A percentile compares a stretch with the other conserved stretches of the same genome.
phyloP scores from a whole-genome alignment of 1,140 invertebrate genomes.

The Calephelis nemesis region DNA sequence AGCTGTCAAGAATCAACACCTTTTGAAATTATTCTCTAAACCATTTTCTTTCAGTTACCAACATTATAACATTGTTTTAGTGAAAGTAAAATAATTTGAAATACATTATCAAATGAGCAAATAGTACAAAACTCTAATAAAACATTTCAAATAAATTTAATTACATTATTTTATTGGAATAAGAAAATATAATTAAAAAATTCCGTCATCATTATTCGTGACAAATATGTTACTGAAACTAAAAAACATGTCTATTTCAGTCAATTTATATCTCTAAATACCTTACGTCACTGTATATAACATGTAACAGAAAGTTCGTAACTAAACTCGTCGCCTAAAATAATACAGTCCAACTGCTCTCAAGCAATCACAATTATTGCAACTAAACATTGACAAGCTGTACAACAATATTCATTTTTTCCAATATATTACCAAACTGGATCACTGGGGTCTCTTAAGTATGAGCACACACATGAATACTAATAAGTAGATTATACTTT shows the following conservation, averaged over 20 bases:
- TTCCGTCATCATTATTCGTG: not conserved
- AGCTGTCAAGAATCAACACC: too few relatives aligned
- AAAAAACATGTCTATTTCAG: not conserved
- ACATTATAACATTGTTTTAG: too few relatives aligned
- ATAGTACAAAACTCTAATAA: too few relatives aligned
- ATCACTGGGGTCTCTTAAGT: not conserved
- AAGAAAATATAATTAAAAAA: too few relatives aligned
- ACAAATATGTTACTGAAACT: not conserved
- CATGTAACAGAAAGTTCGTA: slow-evolving; percentile 44
- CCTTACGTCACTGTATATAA: slow-evolving; percentile 46
- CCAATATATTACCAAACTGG: slow-evolving; percentile 34
- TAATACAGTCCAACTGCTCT: slow-evolving; percentile 50
- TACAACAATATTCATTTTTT: slow-evolving; percentile 36
- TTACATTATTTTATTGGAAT: too few relatives aligned
- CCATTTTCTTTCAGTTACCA: too few relatives aligned
- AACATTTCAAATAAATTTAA: too few relatives aligned
- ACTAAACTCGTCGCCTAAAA: slow-evolving; percentile 52
- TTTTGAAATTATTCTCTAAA: too few relatives aligned
- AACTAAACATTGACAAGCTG: slow-evolving; percentile 61
- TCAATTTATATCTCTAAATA: slow-evolving; percentile 35
- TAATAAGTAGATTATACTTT: too few relatives aligned
- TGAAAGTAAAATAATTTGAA: too few relatives aligned
- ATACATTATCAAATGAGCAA: too few relatives aligned
- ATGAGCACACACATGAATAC: not conserved
- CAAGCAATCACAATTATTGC: slow-evolving; percentile 65